Evolutionary conservation across 2,888 invertebrate genomes (phyloP), one percentile per base, ranked within the genome.

Genomic region (Ligdia adustata): DNA sequence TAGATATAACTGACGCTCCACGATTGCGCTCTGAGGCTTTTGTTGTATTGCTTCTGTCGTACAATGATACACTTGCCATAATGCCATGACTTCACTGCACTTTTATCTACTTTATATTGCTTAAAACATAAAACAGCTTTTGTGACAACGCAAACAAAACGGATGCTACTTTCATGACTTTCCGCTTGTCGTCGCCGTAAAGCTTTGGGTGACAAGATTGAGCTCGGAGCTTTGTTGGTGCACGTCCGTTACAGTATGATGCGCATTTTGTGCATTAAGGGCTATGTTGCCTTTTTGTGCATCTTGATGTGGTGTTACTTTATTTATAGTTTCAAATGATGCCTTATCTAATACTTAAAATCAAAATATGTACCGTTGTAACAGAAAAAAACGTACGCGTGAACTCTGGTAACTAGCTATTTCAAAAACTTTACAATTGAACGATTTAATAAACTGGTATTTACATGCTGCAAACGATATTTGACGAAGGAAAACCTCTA

Each of bases 31-130:
- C 14, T 9, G 29, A 7, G n/a, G 27, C 39, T 12, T 24, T 43
- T 43, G 48, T 42, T 0, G 15, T 22, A 16, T 27, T 3, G 35
- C 48, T 33, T 24, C 14, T 18, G 20, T 31, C 7, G 4, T 22
- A 39, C 38, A 33, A 43, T 34, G 38, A 43, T 49, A 42, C 33
- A 27, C 48, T 43, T 41, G 20, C 28, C 27, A 13, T 38, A 11
- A 38, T 15, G 15, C 4, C 28, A 20, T 12, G 13, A 5, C 9
- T 41, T 16, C 7, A 33, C 38, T 42, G 20, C 28, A 28, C 3
- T 28, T 38, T 43, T 28, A 42, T 33, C 22, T 32, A 13, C 38
- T 42, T 38, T 49, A 37, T 42, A 48, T 15, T 15, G 31, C 32
- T 29, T 4, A 24, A 33, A 34, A 27, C 18, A 35, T 41, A 34